Evolutionary conservation across 2,797 vertebrate genomes (phyloP), one percentile per base, ranked within the genome.

Genomic region (Rhincodon typus): DNA sequence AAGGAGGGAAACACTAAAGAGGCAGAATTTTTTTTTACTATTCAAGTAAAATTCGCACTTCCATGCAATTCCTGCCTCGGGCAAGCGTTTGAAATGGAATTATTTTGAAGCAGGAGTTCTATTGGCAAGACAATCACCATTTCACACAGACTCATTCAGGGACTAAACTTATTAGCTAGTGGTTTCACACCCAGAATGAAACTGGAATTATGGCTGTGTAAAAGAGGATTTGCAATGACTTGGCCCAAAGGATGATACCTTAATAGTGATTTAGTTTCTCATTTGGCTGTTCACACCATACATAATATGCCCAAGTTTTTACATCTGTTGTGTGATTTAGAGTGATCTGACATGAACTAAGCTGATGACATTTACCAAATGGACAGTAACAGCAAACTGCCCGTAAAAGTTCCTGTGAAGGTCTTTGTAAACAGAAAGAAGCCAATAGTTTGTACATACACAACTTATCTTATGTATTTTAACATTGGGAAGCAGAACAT

Each of bases 11-110:
- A 46, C 69, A 94, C 67, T 74, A 72, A 50, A 19, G 94, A 57
- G 30, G 30, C 94, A 95, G 66, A 94, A 53, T 7, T 95, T 77
- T 95, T 34, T 62, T 95, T 72, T 77, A 53, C 74, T 77, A 77
- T n/a, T 74, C 69, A 57, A 95, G 70, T 95, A 77, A 74, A 93
- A 93, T 93, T 2, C 62, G 10, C 19, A 12, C 66, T 25, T 69
- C 13, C 34, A 23, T 93, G 17, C 90, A 93, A 67, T 93, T 93
- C n/a, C 19, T 69, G 42, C 19, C 23, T 93, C 23, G 21, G 34
- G 66, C 17, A 91, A 91, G 88, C 17, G 66, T 57, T 17, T n/a
- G 30, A 91, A 15, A 21, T 69, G 62, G 19, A 67, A 69, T 93
- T 93, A 67, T n/a, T 69, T 69, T 42, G 90, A 93, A 93, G n/a